phyloP scores from a whole-genome alignment of 2,113 vertebrate species.

The Bungarus multicinctus region DNA sequence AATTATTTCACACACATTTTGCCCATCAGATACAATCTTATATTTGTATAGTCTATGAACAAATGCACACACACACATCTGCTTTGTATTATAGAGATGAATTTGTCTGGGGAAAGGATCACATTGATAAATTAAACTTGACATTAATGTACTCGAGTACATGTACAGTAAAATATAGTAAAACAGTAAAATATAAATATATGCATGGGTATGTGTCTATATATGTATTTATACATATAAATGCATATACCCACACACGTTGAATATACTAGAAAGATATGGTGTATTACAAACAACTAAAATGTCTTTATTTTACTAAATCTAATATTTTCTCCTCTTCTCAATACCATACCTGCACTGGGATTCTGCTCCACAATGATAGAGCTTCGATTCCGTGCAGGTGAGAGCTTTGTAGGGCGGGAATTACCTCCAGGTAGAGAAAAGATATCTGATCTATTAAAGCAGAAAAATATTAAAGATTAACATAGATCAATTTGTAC shows the following conservation, averaged over 20 bases:
- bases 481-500: neutral
- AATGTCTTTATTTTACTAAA: neutral
- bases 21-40: no score
- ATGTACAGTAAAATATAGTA: neutral
- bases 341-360: constrained; percentile 70
- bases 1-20: neutral
- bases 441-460: constrained; percentile 76
- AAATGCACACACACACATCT: neutral
- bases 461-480: constrained; percentile 29
- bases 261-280: neutral
- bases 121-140: neutral
- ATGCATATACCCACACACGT: neutral
- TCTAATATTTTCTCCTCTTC: rapidly evolving
- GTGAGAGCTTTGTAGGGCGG: constrained; percentile 62
- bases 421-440: constrained; percentile 71
- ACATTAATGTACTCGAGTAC: neutral
- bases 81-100: neutral
- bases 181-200: neutral
- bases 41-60: neutral
- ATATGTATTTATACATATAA: neutral
- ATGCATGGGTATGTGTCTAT: neutral
- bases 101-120: neutral
- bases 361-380: constrained; percentile 61
- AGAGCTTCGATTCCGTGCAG: constrained; percentile 66
- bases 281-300: neutral